phyloP scores from a whole-genome alignment of 2,888 invertebrate species.

The Ariolimax columbianus region DNA sequence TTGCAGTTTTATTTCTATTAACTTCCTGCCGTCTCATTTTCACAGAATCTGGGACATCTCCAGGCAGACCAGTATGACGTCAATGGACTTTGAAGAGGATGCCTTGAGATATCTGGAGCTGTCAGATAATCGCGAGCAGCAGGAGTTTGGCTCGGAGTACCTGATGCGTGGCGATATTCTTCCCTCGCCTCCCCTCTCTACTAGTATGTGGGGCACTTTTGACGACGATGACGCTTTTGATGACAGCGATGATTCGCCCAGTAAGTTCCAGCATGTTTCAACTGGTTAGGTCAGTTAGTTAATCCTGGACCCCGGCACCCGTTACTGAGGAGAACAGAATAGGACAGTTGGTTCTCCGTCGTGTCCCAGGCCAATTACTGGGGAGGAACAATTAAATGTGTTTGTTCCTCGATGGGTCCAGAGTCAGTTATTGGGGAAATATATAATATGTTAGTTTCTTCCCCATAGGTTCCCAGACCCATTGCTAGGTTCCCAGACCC shows the following conservation, averaged over 20 bases:
- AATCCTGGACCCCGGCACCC: no score
- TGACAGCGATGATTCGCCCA: slow-evolving; percentile 48
- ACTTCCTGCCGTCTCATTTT: neutral
- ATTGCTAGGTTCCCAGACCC: no score
- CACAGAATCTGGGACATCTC: slow-evolving; percentile 53
- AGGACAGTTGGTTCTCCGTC: no score
- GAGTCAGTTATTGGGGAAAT: no score
- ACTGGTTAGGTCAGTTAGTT: neutral
- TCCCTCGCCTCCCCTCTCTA: slow-evolving; percentile 46
- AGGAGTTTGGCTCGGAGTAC: slow-evolving; percentile 23
- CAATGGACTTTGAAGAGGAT: slow-evolving; percentile 53
- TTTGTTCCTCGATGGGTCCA: no score
- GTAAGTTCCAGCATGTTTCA: no score
- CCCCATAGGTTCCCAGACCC: no score
- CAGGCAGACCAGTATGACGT: slow-evolving; percentile 52
- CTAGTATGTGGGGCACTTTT: slow-evolving; percentile 35
- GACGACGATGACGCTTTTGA: slow-evolving; percentile 45
- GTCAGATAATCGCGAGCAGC: slow-evolving; percentile 5
- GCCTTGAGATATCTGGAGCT: slow-evolving; percentile 20
- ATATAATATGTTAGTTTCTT: no score
- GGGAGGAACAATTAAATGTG: no score
- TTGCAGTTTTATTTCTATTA: no score
- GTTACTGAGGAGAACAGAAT: no score
- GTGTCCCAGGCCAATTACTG: no score
- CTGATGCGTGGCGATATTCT: slow-evolving; percentile 45